Conservation (phyloP, 2,797 vertebrate genomes). For the Pogoniulus pusillus region DNA sequence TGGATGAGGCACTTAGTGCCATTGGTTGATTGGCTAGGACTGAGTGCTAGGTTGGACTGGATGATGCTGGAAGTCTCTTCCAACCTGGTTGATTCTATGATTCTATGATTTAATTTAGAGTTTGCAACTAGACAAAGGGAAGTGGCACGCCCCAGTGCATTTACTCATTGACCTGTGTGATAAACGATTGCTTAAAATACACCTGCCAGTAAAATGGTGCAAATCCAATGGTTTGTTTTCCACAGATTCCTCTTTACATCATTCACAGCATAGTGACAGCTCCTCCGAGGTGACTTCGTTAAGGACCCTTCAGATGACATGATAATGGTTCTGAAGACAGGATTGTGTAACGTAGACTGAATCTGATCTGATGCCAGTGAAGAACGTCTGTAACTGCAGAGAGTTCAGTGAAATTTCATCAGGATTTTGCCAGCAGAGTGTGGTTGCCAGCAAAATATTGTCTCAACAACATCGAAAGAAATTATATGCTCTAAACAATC, state of each 20-base stretch:
- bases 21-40: too few species aligned
- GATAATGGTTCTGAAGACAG: not conserved
- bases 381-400: not conserved
- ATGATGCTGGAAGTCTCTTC: too few species aligned
- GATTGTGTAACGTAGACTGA: not conserved
- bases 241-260: not conserved
- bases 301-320: not conserved
- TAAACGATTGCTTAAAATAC: not conserved
- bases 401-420: not conserved
- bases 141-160: not conserved
- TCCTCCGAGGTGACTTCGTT: not conserved
- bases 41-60: too few species aligned
- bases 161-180: not conserved
- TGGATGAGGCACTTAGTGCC: too few species aligned
- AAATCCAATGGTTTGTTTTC: not conserved
- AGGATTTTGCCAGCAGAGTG: not conserved
- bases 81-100: too few species aligned
- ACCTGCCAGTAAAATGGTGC: not conserved
- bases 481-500: not conserved
- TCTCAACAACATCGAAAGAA: not conserved
- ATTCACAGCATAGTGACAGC: not conserved
- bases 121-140: not conserved
- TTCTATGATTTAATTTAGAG: slow-evolving; percentile 33
- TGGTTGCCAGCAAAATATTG: not conserved
- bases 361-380: not conserved